Evolutionary conservation across 1,140 invertebrate species (phyloP), one percentile per base, ranked within the genome.

Genomic region (Asbolus verrucosus): DNA sequence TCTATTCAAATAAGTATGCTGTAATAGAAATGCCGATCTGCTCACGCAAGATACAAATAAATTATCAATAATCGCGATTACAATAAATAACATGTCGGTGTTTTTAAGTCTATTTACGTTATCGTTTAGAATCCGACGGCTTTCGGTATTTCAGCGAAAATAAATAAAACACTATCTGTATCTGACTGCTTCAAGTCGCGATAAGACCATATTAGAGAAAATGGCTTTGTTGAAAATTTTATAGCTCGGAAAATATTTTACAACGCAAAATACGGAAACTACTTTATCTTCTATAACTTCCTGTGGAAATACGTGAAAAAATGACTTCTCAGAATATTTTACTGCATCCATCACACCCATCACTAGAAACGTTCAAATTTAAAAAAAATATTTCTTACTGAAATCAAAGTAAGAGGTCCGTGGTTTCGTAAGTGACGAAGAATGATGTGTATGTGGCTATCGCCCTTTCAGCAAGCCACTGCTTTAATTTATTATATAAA

Each of bases 151-250:
- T 63, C 19, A 61, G 61, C 21, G 54, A 69, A 69, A 69, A 62
- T 62, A 69, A 69, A 61, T 61, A 69, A 69, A 43, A 43, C 33
- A 33, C 54, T 69, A 69, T 69, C 67, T 69, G 67, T 60, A 69
- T 63, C 67, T 69, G 67, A 69, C 67, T 69, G 59, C 54, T 69
- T 69, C 67, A 31, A 69, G 36, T 69, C 59, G 59, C 67, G 67
- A 69, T 69, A 69, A 69, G 54, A 39, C 67, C 59, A 61, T 69
- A 69, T 69, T 62, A 69, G 43, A 60, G 67, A 69, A 69, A 69
- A 69, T 69, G 60, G 67, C 59, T 69, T 62, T 62, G 67, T 69
- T 69, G 67, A 69, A 69, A 69, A 69, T 69, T 69, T 69, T 69
- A 69, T 69, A 69, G 67, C 39, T 62, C 41, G 67, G 67, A 69